Base-by-base conservation (phyloP, 23 tunicate species). In the Botrylloides violaceus region DNA sequence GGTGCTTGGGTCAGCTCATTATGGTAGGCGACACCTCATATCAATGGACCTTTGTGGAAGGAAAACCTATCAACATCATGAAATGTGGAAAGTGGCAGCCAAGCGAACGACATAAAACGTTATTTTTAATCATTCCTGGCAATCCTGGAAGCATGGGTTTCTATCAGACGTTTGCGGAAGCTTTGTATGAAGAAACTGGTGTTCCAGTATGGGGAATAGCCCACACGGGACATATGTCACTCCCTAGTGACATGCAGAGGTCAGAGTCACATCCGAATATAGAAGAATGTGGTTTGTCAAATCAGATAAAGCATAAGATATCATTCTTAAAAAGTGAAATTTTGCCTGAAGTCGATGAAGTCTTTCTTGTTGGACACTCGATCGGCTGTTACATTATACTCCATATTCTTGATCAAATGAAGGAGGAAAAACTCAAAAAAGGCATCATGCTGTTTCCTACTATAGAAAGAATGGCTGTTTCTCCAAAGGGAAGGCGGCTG, bases 371-470 rank as follows among this genome's bases (percentile, higher is more conserved):
- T 30, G 97, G 97, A 20, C 97, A 90, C 61, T 90, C 97, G 0
- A 90, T 90, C 37, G 97, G 97, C 4, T 83, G 85, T 18, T 90
- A 90, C 81, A 90, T 90, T 20, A 90, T 90, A 26, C 43, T 90
- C 37, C 90, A 90, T 19, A 83, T 90, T 4, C 65, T 90, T 63
- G 83, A 90, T 65, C 32, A 59, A n/a, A 62, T 83, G 70, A 29
- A 72, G 18, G 74, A 68, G 21, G 31, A 39, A 9, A 68, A 68
- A 36, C 74, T 78, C 18, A 2, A 18, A 22, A 83, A 79, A 73
- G 83, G 85, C 3, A 55, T 90, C 75, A 53, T 90, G 63, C 82
- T 90, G 20, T 83, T 90, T 49, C 97, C 97, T 0, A 90, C 97
- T 15, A 83, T 90, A 49, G 97, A 90, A 61, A 66, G 70, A 38